Percentiles rank a stretch among this genome's conserved stretches.
Conservation (phyloP, 2,888 invertebrate species). For the Morinoia aosen region DNA sequence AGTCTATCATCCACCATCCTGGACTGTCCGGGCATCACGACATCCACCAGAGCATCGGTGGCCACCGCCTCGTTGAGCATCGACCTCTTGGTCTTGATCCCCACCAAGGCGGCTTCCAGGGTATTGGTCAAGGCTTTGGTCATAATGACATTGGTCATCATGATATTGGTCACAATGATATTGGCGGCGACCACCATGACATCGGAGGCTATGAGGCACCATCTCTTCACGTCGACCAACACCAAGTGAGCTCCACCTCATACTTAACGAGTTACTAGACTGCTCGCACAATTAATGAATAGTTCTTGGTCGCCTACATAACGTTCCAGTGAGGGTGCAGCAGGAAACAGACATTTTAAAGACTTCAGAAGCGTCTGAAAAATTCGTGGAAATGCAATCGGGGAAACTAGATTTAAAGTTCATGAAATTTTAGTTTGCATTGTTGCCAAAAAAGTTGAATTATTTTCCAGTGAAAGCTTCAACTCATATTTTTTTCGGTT, state of each 20-base stretch:
- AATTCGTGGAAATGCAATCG: neutral
- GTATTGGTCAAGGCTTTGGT: neutral
- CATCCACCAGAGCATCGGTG: slow-evolving; percentile 3
- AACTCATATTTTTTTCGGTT: neutral
- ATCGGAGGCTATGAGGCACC: slow-evolving; percentile 4
- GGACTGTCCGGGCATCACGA: neutral
- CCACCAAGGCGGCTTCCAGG: neutral
- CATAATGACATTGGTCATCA: slow-evolving; percentile 8
- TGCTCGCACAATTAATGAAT: neutral
- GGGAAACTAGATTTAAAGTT: neutral
- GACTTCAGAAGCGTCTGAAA: neutral
- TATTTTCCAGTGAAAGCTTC: neutral
- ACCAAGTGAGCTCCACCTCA: neutral
- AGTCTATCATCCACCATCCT: slow-evolving; percentile 7
- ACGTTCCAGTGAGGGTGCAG: neutral
- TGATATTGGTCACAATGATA: neutral
- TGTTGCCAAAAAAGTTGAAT: neutral
- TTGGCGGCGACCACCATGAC: slow-evolving; percentile 8
- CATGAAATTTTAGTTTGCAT: neutral
- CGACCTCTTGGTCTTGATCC: neutral
- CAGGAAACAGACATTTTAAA: neutral
- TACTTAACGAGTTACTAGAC: too few relatives aligned
- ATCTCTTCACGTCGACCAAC: neutral
- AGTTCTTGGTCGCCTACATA: neutral
- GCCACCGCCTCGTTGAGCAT: neutral